These are phyloP conservation scores for Carapus acus DNA, from an alignment of 2,797 vertebrate species.

Conservation along the genomic window DNA sequence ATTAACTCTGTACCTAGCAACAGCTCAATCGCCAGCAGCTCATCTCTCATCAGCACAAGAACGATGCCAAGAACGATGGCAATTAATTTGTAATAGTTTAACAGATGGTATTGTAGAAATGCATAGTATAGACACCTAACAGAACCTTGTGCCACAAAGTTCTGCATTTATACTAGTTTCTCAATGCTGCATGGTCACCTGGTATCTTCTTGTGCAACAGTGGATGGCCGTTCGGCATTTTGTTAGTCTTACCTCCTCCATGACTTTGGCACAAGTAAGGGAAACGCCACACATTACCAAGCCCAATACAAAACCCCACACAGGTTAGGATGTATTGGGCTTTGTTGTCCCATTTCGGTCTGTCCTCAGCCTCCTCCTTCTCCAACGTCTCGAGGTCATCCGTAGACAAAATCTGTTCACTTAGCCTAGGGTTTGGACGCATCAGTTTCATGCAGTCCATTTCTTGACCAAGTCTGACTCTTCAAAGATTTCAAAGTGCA, in stretches of 20 bases:
- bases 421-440: slow-evolving; percentile 78
- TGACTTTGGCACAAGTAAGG: slow-evolving; percentile 83
- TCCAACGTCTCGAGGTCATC: slow-evolving; percentile 69
- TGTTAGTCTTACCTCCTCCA: slow-evolving; percentile 74
- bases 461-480: background rate
- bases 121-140: too few relatives aligned
- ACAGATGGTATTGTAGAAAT: too few relatives aligned
- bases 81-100: too few relatives aligned
- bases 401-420: slow-evolving; percentile 74
- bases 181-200: too few relatives aligned
- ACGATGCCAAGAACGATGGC: too few relatives aligned
- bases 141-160: too few relatives aligned
- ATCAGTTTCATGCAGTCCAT: slow-evolving; percentile 68
- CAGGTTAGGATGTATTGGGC: slow-evolving; percentile 82
- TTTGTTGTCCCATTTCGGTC: slow-evolving; percentile 85
- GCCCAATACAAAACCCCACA: slow-evolving; percentile 79
- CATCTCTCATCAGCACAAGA: too few relatives aligned
- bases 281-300: slow-evolving; percentile 83
- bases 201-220: too few relatives aligned
- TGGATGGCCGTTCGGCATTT: too few relatives aligned
- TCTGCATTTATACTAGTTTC: too few relatives aligned
- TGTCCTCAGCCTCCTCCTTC: slow-evolving; percentile 62
- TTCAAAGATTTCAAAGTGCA: background rate
- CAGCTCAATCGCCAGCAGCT: too few relatives aligned
- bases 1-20: too few relatives aligned